Evolutionary conservation across 2,888 invertebrate species (phyloP), one percentile per base, ranked within the genome.

Genomic region (Lasioglossum vierecki): DNA sequence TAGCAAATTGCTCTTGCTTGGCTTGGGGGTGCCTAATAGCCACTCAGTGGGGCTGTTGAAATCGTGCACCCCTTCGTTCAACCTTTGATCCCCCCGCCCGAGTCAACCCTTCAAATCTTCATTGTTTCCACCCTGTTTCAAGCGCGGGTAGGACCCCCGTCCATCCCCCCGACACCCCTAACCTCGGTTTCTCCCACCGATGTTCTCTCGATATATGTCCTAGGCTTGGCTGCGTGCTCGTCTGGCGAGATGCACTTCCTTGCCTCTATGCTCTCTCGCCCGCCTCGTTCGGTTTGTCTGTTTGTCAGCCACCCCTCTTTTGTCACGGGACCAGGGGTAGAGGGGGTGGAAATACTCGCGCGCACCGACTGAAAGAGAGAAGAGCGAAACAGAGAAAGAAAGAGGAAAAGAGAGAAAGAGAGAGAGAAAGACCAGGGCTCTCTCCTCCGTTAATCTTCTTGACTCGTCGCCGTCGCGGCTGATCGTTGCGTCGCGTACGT

Each of bases 21-120:
- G 91, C 88, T 91, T 89, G 91, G 91, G 91, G 92, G 91, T 92
- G 93, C 92, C 92, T 94, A 94, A 94, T 94, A 94, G 94, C 94
- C 94, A 94, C 94, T 94, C 94, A 92, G 92, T 93, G 91, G 92
- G 93, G 92, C 92, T 93, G 92, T 93, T 94, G 92, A 93, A 92
- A 92, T 91, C 91, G 85, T 90, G 90, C 92, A 91, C 92, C 94
- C 94, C 94, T 93, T 92, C 90, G 90, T 89, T 89, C 93, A 91
- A 93, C 93, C 93, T 94, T 94, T 94, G 94, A 94, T 94, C 94
- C 94, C 93, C 92, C 92, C 91, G 91, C 91, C 91, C 91, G 90
- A 93, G 92, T 92, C 92, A 93, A 93, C 92, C 92, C 92, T 93
- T 93, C 88, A 91, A 88, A 91, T 91, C 90, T 90, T 91, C 92